Base-by-base conservation (phyloP, 2,888 invertebrate species). In the Gnatocerus cornutus region DNA sequence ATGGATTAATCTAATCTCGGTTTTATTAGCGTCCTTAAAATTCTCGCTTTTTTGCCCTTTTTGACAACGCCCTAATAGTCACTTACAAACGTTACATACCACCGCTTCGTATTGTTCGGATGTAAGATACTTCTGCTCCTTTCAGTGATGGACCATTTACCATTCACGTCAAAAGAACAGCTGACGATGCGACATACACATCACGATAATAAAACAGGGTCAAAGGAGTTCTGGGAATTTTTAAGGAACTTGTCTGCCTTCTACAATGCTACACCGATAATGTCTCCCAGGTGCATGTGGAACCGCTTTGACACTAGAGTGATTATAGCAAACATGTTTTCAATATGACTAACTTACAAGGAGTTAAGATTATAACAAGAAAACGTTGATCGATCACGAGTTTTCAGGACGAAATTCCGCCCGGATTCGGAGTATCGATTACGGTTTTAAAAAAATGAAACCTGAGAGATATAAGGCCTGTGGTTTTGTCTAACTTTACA, bases 191-290 rank as follows among this genome's bases (percentile, higher is more conserved):
- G 29, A 52, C 10, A 41, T 41, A 41, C 41, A 61, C 59, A 10
- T 30, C 16, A 14, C 43, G 45, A 56, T 65, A 56, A 65, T 63
- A 63, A 65, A 55, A 56, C 30, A 41, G 46, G 56, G 46, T 63
- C 63, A 63, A 63, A 63, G 48, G 65, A 65, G 65, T 65, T 65
- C 65, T 65, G 65, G 56, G 65, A 65, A 65, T 56, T 65, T 55
- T 56, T 48, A 46, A 65, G 65, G 27, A 65, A 56, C 56, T 56
- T 55, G 65, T 33, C 52, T 46, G 55, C 29, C 56, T 56, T 56
- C 56, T 56, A 55, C 46, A 56, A 53, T 27, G 14, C 61, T 48
- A 29, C 56, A 29, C 46, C 61, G 69, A 63, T 64, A 63, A 64
- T 55, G 61, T 63, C 55, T 62, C 55, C 68, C 68, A 68, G 68